These are phyloP conservation scores for Meleagris gallopavo DNA, from an alignment of 2,113 vertebrate genomes.

Conservation along the genomic window DNA sequence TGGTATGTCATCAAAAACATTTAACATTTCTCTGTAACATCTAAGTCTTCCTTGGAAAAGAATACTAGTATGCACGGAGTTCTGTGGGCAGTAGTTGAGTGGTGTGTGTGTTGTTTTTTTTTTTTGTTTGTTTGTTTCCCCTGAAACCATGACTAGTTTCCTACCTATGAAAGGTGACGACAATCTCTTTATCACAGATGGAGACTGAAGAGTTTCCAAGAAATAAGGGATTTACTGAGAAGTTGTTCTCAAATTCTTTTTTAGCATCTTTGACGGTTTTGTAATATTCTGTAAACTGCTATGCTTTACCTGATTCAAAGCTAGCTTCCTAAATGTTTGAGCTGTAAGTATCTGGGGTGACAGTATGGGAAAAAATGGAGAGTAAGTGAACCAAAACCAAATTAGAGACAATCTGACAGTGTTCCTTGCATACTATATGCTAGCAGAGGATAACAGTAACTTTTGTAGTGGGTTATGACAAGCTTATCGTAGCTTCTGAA, in stretches of 20 bases:
- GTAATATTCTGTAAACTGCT: neutral
- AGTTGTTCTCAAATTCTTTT: neutral
- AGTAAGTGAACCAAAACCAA: neutral
- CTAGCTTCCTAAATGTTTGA: neutral
- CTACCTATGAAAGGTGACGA: neutral
- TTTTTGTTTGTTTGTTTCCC: neutral
- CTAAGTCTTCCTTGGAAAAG: neutral
- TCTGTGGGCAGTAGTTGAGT: neutral
- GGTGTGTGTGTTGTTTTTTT: neutral
- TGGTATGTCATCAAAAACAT: neutral
- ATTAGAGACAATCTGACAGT: too few species aligned
- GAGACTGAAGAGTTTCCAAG: neutral
- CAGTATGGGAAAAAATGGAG: too few species aligned
- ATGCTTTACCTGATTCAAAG: neutral
- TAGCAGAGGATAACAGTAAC: neutral
- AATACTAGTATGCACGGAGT: neutral
- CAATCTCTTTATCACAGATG: neutral
- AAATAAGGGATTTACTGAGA: neutral
- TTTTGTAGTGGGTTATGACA: neutral
- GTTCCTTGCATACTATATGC: neutral
- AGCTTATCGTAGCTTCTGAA: neutral
- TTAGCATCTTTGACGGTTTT: neutral
- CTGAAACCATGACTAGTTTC: neutral
- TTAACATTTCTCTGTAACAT: too few species aligned
- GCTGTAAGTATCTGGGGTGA: neutral